Conservation (phyloP, 1,140 invertebrate species). For the Aphaenogaster ashmeadi region DNA sequence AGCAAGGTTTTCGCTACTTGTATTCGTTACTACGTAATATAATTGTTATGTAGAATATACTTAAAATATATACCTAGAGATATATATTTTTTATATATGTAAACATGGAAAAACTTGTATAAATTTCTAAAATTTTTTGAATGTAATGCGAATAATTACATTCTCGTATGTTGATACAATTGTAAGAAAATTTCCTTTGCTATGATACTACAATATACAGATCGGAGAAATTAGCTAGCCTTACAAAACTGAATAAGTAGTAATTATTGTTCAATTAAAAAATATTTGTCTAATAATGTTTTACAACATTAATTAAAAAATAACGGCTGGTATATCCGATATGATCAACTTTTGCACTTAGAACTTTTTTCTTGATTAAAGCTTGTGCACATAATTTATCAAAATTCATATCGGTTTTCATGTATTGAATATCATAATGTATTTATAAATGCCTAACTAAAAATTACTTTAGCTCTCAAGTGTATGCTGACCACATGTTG, state of each 20-base stretch:
- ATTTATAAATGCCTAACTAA: slow-evolving; percentile 23
- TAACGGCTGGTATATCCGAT: not conserved
- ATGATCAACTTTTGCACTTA: not conserved
- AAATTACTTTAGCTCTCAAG: not conserved
- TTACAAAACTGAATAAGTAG: not conserved
- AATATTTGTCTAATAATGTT: not conserved
- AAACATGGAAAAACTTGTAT: slow-evolving; percentile 55
- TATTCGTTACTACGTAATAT: slow-evolving; percentile 1
- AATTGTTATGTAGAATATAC: slow-evolving; percentile 20
- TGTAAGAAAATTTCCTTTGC: slow-evolving; percentile 22
- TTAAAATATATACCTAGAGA: slow-evolving; percentile 2
- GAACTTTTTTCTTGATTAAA: not conserved
- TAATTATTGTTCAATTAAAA: slow-evolving; percentile 35
- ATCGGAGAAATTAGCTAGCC: not conserved
- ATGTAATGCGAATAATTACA: not conserved
- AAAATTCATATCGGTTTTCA: slow-evolving; percentile 28
- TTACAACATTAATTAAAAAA: slow-evolving; percentile 16
- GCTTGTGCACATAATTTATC: not conserved
- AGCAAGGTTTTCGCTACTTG: slow-evolving; percentile 5
- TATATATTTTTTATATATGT: slow-evolving; percentile 34
- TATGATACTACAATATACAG: slow-evolving; percentile 15
- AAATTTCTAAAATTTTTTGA: slow-evolving; percentile 21
- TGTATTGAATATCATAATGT: not conserved
- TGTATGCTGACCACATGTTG: slow-evolving; percentile 16
- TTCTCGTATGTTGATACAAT: slow-evolving; percentile 10